Evolutionary conservation across 2,113 vertebrate species (phyloP), one percentile per base, ranked within the genome.

Genomic region (Microtus pennsylvanicus): DNA sequence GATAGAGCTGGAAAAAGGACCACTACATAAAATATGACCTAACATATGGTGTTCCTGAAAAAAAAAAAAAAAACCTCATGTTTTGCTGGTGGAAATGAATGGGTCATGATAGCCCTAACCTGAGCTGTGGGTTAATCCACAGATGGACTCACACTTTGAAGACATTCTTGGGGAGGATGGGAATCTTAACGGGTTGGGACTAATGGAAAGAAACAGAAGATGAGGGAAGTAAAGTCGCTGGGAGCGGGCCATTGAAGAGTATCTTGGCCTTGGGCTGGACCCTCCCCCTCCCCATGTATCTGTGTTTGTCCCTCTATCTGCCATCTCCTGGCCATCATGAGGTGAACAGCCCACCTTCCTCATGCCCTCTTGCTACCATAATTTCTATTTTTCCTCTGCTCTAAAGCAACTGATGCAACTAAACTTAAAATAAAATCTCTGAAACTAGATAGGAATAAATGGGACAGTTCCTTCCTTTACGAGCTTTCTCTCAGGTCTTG

Each of bases 221-320:
- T 26, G 42, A 67, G 17, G 38, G 58, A 30, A 83, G 22, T 38
- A 30, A 67, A 28, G 47, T 52, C 12, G 4, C 6, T 19, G 45
- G 28, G 85, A 50, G 5, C 33, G 26, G 4, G 12, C 65, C 45
- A n/a, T 69, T 69, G 65, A 87, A 13, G 65, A 42, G 10, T 35
- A 17, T 16, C 55, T 63, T 83, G n/a, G 52, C n/a, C 81, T 63
- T 63, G n/a, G 35, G 22, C n/a, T 83, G 35, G 12, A 12, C 3
- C 30, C 3, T 4, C 28, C 1, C 24, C 14, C 6, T 3, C 42
- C 24, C 75, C 4, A 3, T 26, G 11, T 55, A 14, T 81, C 2
- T 12, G 19, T n/a, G 16, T 58, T 6, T 61, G 55, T 61, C 55
- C 80, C 12, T 61, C n/a, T 2, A 16, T 38, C 80, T 28, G n/a